These are phyloP conservation scores for Brachionus rubens DNA, from an alignment of 1,140 invertebrate species.

Conservation along the genomic window DNA sequence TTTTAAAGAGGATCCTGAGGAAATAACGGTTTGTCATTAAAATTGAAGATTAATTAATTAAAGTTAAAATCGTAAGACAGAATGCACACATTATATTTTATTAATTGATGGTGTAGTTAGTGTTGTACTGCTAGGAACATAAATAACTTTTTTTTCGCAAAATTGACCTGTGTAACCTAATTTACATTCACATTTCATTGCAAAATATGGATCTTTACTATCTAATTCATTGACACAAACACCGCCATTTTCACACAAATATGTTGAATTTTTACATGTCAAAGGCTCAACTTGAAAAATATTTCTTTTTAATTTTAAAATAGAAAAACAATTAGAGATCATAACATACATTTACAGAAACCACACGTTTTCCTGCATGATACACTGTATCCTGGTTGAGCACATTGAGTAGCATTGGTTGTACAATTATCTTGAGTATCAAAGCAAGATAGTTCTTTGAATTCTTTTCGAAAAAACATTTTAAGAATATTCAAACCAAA, in stretches of 20 bases:
- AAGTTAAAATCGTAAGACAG: too few relatives aligned
- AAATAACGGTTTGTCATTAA: too few relatives aligned
- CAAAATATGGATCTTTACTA: not conserved
- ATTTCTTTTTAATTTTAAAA: not conserved
- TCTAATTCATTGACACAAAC: not conserved
- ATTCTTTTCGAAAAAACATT: not conserved
- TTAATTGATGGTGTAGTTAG: too few relatives aligned
- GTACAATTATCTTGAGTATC: not conserved
- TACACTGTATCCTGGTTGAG: not conserved
- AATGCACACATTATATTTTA: too few relatives aligned
- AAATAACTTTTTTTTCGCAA: not conserved
- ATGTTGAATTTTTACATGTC: not conserved
- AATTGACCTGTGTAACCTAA: not conserved
- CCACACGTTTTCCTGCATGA: not conserved
- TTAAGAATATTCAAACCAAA: not conserved
- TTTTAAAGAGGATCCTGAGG: too few relatives aligned
- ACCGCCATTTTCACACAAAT: constrained; percentile 13
- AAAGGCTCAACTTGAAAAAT: not conserved
- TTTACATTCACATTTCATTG: not conserved
- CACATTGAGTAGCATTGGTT: not conserved
- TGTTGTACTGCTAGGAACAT: too few relatives aligned
- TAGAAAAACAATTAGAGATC: not conserved
- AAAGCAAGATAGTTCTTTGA: not conserved
- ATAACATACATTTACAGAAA: not conserved
- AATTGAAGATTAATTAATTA: too few relatives aligned